These are phyloP conservation scores for Adelosebastes latens DNA, from an alignment of 2,797 vertebrate genomes.

Conservation along the genomic window DNA sequence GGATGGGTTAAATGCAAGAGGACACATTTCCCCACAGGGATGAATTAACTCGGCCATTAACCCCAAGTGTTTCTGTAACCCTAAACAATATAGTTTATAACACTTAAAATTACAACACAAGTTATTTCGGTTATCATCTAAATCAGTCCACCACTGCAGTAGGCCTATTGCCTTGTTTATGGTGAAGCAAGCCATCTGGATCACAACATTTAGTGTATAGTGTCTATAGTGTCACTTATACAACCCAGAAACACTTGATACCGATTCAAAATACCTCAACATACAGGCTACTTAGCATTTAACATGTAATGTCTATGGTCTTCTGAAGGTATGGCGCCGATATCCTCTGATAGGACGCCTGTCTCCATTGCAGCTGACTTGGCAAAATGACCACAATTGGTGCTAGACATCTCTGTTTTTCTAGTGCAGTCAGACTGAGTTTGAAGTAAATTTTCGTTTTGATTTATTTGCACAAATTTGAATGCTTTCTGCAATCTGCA, in stretches of 20 bases:
- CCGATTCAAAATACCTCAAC: not conserved
- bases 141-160: not conserved
- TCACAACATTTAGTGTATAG: not conserved
- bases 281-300: not conserved
- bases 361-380: not conserved
- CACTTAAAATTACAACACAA: not conserved
- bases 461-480: no score
- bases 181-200: not conserved
- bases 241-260: not conserved
- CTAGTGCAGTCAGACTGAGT: not conserved
- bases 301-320: not conserved
- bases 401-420: not conserved
- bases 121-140: not conserved
- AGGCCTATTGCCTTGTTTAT: not conserved
- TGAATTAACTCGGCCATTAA: constrained; percentile 46
- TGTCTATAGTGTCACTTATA: no score
- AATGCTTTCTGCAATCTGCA: no score
- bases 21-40: constrained; percentile 35
- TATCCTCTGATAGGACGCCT: not conserved
- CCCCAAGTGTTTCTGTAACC: not conserved
- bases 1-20: constrained; percentile 37
- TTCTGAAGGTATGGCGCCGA: not conserved
- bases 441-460: not conserved
- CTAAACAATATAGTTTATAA: not conserved
- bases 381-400: not conserved